These are phyloP conservation scores for Agrypnia vestita DNA, from an alignment of 1,140 invertebrate species.

Conservation along the genomic window DNA sequence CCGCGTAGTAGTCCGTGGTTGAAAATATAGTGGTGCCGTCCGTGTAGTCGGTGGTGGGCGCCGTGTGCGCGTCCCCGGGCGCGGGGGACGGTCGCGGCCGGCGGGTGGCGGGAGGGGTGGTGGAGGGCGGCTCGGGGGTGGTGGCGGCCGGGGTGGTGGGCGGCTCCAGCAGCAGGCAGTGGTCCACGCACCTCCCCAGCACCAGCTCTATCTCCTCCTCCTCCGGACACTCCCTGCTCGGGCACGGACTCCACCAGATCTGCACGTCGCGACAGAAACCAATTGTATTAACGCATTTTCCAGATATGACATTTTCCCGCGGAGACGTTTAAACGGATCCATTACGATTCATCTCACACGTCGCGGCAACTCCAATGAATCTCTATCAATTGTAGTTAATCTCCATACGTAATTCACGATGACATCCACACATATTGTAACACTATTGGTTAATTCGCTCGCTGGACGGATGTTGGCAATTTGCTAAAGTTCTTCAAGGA, in stretches of 20 bases:
- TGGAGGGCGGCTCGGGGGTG: slow-evolving; percentile 45
- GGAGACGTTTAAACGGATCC: slow-evolving; percentile 46
- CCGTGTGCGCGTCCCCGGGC: not conserved
- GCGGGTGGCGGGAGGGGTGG: slow-evolving; percentile 56
- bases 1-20: slow-evolving; percentile 1
- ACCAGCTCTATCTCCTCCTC: slow-evolving; percentile 81
- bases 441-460: slow-evolving; percentile 69
- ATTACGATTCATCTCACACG: slow-evolving; percentile 59
- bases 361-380: slow-evolving; percentile 60
- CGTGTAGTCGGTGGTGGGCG: not conserved
- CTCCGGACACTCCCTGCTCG: slow-evolving; percentile 82
- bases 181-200: slow-evolving; percentile 79
- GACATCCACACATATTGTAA: slow-evolving; percentile 66
- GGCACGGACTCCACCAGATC: slow-evolving; percentile 86
- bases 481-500: slow-evolving; percentile 73
- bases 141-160: slow-evolving; percentile 54
- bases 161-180: slow-evolving; percentile 75
- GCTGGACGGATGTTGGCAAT: slow-evolving; percentile 71
- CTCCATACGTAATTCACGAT: slow-evolving; percentile 64
- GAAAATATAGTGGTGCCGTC: slow-evolving; percentile 6
- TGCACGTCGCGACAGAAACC: slow-evolving; percentile 62
- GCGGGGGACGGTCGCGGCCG: slow-evolving; percentile 63
- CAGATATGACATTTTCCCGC: slow-evolving; percentile 45
- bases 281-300: slow-evolving; percentile 41
- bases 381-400: slow-evolving; percentile 62